Percentiles rank a stretch among this genome's conserved stretches.
These are phyloP conservation scores for Aphaenogaster rudis DNA, from an alignment of 1,140 invertebrate species.

Conservation along the genomic window DNA sequence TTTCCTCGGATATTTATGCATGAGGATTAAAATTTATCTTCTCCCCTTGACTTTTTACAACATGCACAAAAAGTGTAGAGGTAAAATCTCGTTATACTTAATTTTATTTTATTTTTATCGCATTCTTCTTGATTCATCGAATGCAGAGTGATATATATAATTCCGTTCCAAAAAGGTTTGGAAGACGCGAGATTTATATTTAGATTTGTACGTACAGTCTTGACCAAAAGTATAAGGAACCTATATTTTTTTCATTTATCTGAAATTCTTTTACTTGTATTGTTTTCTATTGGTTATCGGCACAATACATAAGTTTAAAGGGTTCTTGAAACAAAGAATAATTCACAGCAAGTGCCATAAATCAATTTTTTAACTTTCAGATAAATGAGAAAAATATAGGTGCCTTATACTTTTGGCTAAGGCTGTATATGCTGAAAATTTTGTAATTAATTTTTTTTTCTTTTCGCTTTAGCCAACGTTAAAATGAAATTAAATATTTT, in stretches of 20 bases:
- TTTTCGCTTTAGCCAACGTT: background rate
- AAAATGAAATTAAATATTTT: background rate
- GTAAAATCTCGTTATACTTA: background rate
- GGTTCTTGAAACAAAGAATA: too few relatives aligned
- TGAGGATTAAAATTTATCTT: background rate
- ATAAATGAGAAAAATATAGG: too few relatives aligned
- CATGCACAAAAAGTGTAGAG: background rate
- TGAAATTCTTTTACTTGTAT: too few relatives aligned
- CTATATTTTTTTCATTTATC: too few relatives aligned
- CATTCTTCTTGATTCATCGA: background rate
- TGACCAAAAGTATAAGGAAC: too few relatives aligned
- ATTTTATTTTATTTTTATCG: background rate
- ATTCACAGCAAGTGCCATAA: too few relatives aligned
- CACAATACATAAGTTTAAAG: too few relatives aligned
- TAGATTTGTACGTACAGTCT: background rate
- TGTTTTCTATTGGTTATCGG: too few relatives aligned
- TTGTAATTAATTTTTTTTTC: background rate
- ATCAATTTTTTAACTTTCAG: too few relatives aligned
- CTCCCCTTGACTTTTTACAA: background rate
- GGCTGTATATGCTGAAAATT: background rate
- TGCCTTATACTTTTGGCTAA: too few relatives aligned
- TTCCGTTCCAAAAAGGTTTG: background rate
- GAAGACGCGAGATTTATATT: background rate
- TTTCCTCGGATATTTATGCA: background rate
- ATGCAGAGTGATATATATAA: background rate